Base-by-base conservation (phyloP, 2,797 vertebrate genomes). In the Cyprinella venusta region DNA sequence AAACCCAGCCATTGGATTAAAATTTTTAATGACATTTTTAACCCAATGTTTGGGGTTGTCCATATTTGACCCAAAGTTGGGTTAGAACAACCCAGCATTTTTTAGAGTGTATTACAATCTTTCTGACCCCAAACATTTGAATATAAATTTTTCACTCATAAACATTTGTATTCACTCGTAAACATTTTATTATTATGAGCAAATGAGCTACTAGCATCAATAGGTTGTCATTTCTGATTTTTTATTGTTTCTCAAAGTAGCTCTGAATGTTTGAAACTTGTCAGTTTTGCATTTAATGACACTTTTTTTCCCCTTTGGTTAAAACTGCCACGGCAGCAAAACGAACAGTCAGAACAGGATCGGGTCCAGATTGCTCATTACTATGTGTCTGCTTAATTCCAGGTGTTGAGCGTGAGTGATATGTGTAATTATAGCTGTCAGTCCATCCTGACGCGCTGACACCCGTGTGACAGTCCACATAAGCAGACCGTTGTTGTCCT, bases 391-490 rank as follows among this genome's bases (percentile, higher is more conserved):
- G 76, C 84, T 90, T 89, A 85, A 90, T 88, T 89, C 84, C 71
- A 80, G 67, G 54, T 21, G 38, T 82, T 86, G 71, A 61, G 61
- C 71, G 61, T 77, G 86, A 86, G 87, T 86, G 87, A 86, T 76
- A 86, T 84, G 83, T 85, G 86, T 89, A 90, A 89, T 88, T 89
- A 86, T 76, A 86, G 82, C 87, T 87, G 88, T 89, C 89, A 89
- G 74, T 89, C 89, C 79, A 75, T 81, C 84, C 80, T 72, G 78
- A 67, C 76, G 50, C 52, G 52, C 80, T 84, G 83, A 84, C 86
- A 86, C 76, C 38, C 38, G 50, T 65, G 79, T 85, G 87, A 85
- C 84, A 75, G 78, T 86, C 82, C 64, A 71, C 84, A 85, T 86
- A 86, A 88, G 74, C 81, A 71, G 63, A 65, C 50, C 65, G 69